phyloP scores from a whole-genome alignment of 2,888 invertebrate species.

The Euphydryas editha region DNA sequence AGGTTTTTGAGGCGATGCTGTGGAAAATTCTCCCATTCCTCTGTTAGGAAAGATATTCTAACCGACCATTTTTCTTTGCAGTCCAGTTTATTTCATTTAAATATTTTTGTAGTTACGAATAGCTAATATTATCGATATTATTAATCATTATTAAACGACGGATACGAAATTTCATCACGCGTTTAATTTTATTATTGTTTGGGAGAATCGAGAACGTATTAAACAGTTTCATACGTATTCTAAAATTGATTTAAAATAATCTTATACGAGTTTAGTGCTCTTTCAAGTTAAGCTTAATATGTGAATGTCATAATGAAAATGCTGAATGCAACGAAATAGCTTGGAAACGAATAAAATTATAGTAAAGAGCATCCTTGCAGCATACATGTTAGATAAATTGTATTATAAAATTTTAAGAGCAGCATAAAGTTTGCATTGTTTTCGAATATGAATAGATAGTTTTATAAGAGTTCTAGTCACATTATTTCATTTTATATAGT shows the following conservation, averaged over 20 bases:
- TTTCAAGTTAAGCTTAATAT: not conserved
- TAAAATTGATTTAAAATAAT: not conserved
- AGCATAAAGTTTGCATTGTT: constrained; percentile 1
- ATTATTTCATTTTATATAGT: not conserved
- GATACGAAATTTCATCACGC: too few species aligned
- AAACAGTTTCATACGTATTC: not conserved
- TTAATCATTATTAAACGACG: too few species aligned
- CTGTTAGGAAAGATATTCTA: too few species aligned
- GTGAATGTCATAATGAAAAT: not conserved
- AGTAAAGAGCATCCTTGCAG: constrained; percentile 11
- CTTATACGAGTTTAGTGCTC: not conserved
- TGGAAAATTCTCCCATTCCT: too few species aligned
- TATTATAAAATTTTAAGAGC: constrained; percentile 5
- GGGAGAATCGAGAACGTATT: not conserved
- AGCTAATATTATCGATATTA: too few species aligned
- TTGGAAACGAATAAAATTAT: constrained; percentile 12
- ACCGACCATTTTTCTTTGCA: too few species aligned
- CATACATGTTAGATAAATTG: not conserved
- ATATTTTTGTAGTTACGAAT: too few species aligned
- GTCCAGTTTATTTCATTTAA: too few species aligned
- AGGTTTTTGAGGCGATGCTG: too few species aligned
- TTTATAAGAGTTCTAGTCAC: not conserved
- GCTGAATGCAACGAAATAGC: constrained; percentile 11
- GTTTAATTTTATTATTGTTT: not conserved
- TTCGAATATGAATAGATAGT: not conserved